Conservation (phyloP, 2,797 vertebrate genomes). For the Distichodus sexfasciatus region DNA sequence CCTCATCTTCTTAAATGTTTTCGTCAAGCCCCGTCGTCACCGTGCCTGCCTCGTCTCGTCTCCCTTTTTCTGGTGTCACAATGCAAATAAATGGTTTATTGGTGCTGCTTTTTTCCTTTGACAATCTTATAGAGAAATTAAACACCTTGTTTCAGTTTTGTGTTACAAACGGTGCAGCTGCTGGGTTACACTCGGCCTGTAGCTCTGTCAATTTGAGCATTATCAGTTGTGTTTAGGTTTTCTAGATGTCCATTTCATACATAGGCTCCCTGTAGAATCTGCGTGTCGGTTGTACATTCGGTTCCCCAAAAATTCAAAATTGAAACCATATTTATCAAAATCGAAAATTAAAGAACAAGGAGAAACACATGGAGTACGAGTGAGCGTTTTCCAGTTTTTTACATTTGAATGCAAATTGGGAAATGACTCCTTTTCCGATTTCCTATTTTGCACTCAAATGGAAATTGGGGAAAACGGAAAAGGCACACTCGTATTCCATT, state of each 20-base stretch:
- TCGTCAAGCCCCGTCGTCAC: slow-evolving; percentile 16
- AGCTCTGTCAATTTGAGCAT: slow-evolving; percentile 61
- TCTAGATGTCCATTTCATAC: slow-evolving; percentile 54
- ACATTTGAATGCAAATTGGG: too few relatives aligned
- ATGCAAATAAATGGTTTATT: slow-evolving; percentile 59
- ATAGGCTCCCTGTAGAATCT: slow-evolving; percentile 68
- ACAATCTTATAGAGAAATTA: slow-evolving; percentile 96
- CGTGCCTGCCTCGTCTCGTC: slow-evolving; percentile 8
- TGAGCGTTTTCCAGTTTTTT: too few relatives aligned
- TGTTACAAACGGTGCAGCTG: slow-evolving; percentile 43
- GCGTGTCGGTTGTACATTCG: too few relatives aligned
- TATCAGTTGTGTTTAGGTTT: slow-evolving; percentile 23
- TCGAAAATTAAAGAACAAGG: too few relatives aligned
- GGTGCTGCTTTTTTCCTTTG: slow-evolving; percentile 86
- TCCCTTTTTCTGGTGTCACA: slow-evolving; percentile 43
- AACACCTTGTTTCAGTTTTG: slow-evolving; percentile 51
- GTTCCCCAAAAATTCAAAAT: too few relatives aligned
- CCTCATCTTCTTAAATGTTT: slow-evolving; percentile 27
- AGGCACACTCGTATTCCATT: too few relatives aligned
- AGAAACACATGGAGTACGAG: too few relatives aligned
- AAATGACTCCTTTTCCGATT: too few relatives aligned
- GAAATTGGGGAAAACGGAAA: too few relatives aligned
- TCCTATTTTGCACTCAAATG: too few relatives aligned
- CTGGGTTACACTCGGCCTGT: slow-evolving; percentile 58
- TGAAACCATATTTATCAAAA: too few relatives aligned